These are phyloP conservation scores for Graphium colonna DNA, from an alignment of 2,888 invertebrate species.

Conservation along the genomic window DNA sequence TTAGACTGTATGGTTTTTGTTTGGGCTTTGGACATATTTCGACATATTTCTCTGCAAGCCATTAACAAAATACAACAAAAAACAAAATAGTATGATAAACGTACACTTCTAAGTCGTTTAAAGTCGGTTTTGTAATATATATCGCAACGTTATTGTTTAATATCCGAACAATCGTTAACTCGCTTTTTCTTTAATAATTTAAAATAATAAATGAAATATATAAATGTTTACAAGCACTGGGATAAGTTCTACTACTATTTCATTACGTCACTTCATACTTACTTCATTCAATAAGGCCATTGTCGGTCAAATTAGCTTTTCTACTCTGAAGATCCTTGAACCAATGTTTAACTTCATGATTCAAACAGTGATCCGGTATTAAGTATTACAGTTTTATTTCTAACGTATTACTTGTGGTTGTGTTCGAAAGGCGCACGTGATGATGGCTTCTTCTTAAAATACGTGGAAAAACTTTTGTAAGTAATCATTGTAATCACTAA, in stretches of 20 bases:
- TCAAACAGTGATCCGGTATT: constrained; percentile 28
- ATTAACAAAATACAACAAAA: too few species aligned
- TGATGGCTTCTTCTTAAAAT: background rate
- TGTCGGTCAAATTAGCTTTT: constrained; percentile 29
- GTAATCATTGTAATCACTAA: constrained; percentile 33
- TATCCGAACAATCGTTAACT: background rate
- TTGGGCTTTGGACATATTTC: too few species aligned
- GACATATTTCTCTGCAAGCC: too few species aligned
- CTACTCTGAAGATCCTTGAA: constrained; percentile 30
- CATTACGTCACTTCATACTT: constrained; percentile 19
- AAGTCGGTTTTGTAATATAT: too few species aligned
- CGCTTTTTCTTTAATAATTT: background rate
- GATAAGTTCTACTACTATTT: constrained; percentile 15
- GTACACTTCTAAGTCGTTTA: too few species aligned
- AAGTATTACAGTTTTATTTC: constrained; percentile 8
- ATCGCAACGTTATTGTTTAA: background rate
- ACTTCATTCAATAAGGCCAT: constrained; percentile 28
- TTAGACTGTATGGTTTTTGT: too few species aligned
- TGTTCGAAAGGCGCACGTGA: constrained; percentile 1
- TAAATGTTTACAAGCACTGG: constrained; percentile 10
- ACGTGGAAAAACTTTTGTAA: constrained; percentile 37
- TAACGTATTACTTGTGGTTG: background rate
- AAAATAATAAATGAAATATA: background rate
- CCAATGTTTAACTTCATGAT: constrained; percentile 29
- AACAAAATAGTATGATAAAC: too few species aligned